phyloP scores from a whole-genome alignment of 2,113 vertebrate species.

The Haemorhous mexicanus region DNA sequence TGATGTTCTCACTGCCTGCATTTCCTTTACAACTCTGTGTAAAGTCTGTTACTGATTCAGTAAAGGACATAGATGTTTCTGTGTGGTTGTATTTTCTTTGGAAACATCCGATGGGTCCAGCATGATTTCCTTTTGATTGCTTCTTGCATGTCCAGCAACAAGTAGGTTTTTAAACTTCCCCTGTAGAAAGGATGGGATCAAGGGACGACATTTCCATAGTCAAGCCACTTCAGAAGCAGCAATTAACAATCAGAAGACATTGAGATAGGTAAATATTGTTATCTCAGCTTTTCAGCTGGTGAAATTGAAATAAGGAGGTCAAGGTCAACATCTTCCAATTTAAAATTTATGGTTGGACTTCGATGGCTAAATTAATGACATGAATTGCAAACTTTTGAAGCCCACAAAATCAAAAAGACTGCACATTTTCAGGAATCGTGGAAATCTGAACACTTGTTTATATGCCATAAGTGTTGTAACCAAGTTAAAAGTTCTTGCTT shows the following conservation, averaged over 20 bases:
- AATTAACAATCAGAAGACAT: conserved; percentile 11
- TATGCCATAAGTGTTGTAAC: neutral
- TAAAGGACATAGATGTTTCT: neutral
- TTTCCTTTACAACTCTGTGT: neutral
- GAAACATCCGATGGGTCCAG: neutral
- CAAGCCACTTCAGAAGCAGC: neutral
- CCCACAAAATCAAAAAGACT: neutral
- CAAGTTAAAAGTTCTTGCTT: neutral
- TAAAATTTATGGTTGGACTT: neutral
- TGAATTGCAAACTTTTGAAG: neutral
- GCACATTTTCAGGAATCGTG: neutral
- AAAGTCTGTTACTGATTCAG: neutral
- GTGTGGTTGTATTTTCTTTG: neutral
- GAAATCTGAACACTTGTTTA: neutral
- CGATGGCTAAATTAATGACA: neutral
- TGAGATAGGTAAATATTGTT: conserved; percentile 16
- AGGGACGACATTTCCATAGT: neutral
- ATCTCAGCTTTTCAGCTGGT: conserved; percentile 29
- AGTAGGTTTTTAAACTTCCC: neutral
- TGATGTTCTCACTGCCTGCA: neutral
- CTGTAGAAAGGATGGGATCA: neutral
- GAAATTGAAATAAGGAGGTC: neutral
- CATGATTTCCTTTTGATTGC: neutral
- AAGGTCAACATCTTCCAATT: neutral
- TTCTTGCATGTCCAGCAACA: neutral